A percentile compares a stretch with the other conserved stretches of the same genome.
Conservation (phyloP, 2,888 invertebrate species). For the Nephrotoma flavescens region DNA sequence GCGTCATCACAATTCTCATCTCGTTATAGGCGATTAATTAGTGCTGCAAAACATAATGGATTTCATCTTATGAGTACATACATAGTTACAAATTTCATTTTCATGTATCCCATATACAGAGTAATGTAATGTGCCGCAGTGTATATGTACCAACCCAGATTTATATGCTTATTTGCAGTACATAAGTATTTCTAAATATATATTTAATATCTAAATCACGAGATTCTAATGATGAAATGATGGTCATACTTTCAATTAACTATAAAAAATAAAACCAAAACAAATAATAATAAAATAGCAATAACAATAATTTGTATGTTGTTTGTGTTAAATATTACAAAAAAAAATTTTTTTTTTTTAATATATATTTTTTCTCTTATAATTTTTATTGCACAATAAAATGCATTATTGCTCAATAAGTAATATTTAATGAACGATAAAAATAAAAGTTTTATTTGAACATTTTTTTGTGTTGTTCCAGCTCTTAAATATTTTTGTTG, state of each 20-base stretch:
- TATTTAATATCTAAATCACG: background rate
- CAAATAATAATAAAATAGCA: background rate
- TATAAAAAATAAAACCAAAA: background rate
- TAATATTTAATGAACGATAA: constrained; percentile 2
- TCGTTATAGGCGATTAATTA: background rate
- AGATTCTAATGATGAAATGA: background rate
- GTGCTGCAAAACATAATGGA: background rate
- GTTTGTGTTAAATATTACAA: background rate
- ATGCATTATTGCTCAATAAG: constrained; percentile 3
- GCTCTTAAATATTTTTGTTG: background rate
- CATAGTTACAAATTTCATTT: background rate
- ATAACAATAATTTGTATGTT: background rate
- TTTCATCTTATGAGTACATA: too few species aligned
- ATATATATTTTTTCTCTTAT: background rate
- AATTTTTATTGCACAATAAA: background rate
- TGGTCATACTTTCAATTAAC: background rate
- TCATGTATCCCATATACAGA: background rate
- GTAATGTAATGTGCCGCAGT: background rate
- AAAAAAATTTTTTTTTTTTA: background rate
- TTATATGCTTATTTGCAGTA: background rate
- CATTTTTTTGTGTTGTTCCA: background rate
- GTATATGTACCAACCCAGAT: background rate
- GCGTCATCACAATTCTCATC: background rate
- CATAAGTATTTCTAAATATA: background rate
- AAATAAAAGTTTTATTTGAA: background rate